Conservation (phyloP, 2,888 invertebrate genomes). For the Leptopilina drosophilae region DNA sequence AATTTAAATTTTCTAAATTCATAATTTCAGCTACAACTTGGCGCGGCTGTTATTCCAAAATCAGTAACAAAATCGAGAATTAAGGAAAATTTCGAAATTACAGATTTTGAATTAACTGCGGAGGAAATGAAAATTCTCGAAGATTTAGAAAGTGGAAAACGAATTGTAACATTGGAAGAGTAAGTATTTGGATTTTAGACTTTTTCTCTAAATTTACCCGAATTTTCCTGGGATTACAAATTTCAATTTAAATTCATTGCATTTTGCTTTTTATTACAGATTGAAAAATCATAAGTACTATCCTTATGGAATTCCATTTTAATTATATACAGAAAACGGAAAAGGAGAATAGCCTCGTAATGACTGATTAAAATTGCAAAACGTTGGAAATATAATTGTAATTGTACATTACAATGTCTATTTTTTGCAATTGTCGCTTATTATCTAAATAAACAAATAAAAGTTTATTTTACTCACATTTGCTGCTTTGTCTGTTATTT, state of each 20-base stretch:
- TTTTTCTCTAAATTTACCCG: not conserved
- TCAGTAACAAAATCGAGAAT: conserved; percentile 34
- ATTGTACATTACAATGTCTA: too few species aligned
- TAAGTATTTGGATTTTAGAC: not conserved
- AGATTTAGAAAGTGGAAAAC: conserved; percentile 30
- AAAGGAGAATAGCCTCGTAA: too few species aligned
- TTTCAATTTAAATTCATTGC: too few species aligned
- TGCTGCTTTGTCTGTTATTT: too few species aligned
- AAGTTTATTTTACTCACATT: too few species aligned
- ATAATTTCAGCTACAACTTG: conserved; percentile 29
- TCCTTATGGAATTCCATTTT: conserved; percentile 20
- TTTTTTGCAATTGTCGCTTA: too few species aligned
- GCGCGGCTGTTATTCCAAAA: conserved; percentile 25
- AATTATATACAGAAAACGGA: not conserved
- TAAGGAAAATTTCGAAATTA: conserved; percentile 35
- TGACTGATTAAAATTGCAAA: too few species aligned
- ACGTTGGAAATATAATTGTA: too few species aligned
- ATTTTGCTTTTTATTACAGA: not conserved
- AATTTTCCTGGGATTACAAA: too few species aligned
- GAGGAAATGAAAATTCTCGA: conserved; percentile 39
- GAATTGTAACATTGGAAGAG: not conserved
- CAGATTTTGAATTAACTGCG: conserved; percentile 27
- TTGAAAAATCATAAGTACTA: conserved; percentile 23
- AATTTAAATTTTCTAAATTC: not conserved
- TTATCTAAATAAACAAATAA: too few species aligned